Evolutionary conservation across 1,140 invertebrate genomes (phyloP), one percentile per base, ranked within the genome.

Genomic region (Uloborus diversus): DNA sequence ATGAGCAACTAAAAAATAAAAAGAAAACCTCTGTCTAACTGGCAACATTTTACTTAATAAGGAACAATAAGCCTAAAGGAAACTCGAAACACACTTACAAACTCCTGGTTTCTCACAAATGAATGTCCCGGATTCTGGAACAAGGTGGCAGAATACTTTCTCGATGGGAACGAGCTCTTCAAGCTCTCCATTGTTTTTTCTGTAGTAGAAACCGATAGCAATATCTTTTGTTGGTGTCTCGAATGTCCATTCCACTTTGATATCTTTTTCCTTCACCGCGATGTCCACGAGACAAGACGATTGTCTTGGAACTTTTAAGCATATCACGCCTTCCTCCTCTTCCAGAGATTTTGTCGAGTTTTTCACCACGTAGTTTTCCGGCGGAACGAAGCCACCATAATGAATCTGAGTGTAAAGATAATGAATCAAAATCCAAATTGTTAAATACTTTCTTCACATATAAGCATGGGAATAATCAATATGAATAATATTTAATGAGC

Each of bases 221-320:
- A 75, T 75, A 47, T 75, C 71, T 3, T 64, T 32, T 1, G 57
- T 53, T 1, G 71, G 37, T 27, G 71, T 75, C 42, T 75, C 71
- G n/a, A 75, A 75, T 4, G 27, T n/a, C 71, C 71, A 75, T 35
- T 75, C 71, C 14, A 75, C n/a, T 1, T 35, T 49, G 30, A 14
- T n/a, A 32, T 51, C 25, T 0, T 5, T 17, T n/a, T 64, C 71
- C 4, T 27, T 13, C 11, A 75, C 71, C 4, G 7, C 4, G 9
- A 75, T 64, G 3, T 75, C 37, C 4, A 75, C 32, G 0, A 64
- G 4, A 13, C 59, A 42, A n/a, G 4, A 53, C 0, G 57, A 25
- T 9, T 32, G 25, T 0, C 59, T 27, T n/a, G 59, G 25, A 3
- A 75, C 59, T 53, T 75, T 75, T 4, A 75, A 4, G 4, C 11